A percentile compares a stretch with the other conserved stretches of the same genome.
Conservation (phyloP, 1,140 invertebrate genomes). For the Pantala flavescens region DNA sequence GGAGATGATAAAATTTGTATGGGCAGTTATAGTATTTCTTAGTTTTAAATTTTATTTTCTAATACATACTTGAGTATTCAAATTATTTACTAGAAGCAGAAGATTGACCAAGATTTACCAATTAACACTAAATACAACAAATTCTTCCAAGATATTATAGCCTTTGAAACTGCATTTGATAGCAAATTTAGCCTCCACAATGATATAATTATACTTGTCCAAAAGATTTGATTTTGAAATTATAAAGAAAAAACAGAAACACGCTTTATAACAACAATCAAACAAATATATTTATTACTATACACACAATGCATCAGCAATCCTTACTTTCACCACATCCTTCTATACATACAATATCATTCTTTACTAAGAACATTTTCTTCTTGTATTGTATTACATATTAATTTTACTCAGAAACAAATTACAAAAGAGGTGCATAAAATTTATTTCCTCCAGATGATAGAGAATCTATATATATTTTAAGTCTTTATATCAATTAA, state of each 20-base stretch:
- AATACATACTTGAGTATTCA: no score
- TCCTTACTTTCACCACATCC: background rate
- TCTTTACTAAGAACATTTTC: background rate
- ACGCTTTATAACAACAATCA: background rate
- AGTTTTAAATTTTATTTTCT: no score
- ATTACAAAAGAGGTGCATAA: background rate
- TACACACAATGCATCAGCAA: background rate
- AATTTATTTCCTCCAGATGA: background rate
- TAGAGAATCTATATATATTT: background rate
- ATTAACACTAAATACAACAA: no score
- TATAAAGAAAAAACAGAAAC: background rate
- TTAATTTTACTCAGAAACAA: background rate
- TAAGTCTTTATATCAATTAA: background rate
- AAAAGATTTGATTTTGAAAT: no score
- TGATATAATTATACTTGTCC: no score
- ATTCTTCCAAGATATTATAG: no score
- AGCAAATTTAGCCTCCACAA: no score
- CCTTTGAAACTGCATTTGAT: no score
- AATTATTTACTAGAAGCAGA: no score
- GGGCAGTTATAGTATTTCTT: no score
- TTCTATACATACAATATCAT: slow-evolving; percentile 8
- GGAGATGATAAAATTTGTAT: no score
- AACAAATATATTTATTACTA: background rate
- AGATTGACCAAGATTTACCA: no score
- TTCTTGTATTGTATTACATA: background rate